A percentile compares a stretch with the other conserved stretches of the same genome.
These are phyloP conservation scores for Cephus pygmeus DNA, from an alignment of 2,888 invertebrate genomes.

Conservation along the genomic window DNA sequence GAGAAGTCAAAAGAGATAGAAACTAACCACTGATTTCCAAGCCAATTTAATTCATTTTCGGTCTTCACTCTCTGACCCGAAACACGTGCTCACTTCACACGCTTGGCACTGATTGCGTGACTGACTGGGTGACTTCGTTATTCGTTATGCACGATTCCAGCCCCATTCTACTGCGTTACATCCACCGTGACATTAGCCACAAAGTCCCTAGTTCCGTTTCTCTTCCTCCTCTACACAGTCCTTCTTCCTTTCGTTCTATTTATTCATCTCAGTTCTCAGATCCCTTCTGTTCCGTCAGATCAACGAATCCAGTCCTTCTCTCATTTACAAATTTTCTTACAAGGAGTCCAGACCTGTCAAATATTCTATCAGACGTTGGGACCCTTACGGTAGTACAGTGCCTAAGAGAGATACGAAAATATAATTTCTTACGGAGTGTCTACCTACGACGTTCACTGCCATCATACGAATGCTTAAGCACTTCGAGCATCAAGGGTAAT, in stretches of 20 bases:
- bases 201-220: not conserved
- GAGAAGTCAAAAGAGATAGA: slow-evolving; percentile 32
- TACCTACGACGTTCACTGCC: no score
- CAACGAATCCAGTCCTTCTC: not conserved
- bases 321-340: no score
- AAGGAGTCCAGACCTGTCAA: no score
- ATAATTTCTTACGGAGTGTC: not conserved
- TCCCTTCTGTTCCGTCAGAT: not conserved
- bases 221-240: not conserved
- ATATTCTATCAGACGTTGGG: no score
- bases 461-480: no score
- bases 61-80: slow-evolving; percentile 41
- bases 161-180: not conserved
- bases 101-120: slow-evolving; percentile 61
- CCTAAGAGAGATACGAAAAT: not conserved
- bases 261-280: not conserved
- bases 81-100: slow-evolving; percentile 59
- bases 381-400: no score
- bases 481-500: no score
- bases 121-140: slow-evolving; percentile 44
- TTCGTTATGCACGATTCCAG: slow-evolving; percentile 31
- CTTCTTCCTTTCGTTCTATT: not conserved
- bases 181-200: slow-evolving; percentile 11
- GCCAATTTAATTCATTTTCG: slow-evolving; percentile 49
- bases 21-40: slow-evolving; percentile 32